Base-by-base conservation (phyloP, 2,888 invertebrate species). In the Creontiades dilutus region DNA sequence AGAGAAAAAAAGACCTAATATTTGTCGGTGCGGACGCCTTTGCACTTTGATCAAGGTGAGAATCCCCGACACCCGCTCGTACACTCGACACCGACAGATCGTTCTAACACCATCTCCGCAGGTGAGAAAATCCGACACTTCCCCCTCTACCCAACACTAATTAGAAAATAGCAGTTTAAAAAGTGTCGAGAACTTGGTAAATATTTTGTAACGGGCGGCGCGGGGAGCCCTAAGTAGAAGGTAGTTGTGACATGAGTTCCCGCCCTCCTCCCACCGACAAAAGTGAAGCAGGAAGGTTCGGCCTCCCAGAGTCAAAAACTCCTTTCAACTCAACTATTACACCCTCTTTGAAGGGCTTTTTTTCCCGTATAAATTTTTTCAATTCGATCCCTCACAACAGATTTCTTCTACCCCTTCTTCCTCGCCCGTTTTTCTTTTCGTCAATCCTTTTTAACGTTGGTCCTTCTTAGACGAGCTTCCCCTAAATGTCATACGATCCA, bases 171-270 rank as follows among this genome's bases (percentile, higher is more conserved):
- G 82, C 82, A 82, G 19, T 52, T 80, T 47, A 47, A 47, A 37
- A 80, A 37, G 78, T 14, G 78, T 47, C 37, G 9, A 80, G 37
- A 47, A 80, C n/a, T 19, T 12, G 68, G 12, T 76, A 86, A 86
- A 86, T 86, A 86, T 86, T 86, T 86, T 86, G 86, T 86, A 86
- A 86, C 86, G 86, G 68, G 75, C 19, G 86, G 75, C n/a, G 27
- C 28, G 55, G 82, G 27, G 82, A 52, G 48, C 75, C 13, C 28
- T 86, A 68, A 75, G 68, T 86, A 86, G 86, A 86, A 86, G 86
- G 86, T 86, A 86, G 86, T 86, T 86, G 75, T 86, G 86, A 86
- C 86, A 86, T n/a, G 75, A 61, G 86, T 86, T 86, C 68, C 86
- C 86, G 75, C 86, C 86, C 76, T 27, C 86, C 28, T n/a, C 86